These are phyloP conservation scores for Montipora capitata DNA, from an alignment of 92 coral and sea anemone genomes.

Conservation along the genomic window DNA sequence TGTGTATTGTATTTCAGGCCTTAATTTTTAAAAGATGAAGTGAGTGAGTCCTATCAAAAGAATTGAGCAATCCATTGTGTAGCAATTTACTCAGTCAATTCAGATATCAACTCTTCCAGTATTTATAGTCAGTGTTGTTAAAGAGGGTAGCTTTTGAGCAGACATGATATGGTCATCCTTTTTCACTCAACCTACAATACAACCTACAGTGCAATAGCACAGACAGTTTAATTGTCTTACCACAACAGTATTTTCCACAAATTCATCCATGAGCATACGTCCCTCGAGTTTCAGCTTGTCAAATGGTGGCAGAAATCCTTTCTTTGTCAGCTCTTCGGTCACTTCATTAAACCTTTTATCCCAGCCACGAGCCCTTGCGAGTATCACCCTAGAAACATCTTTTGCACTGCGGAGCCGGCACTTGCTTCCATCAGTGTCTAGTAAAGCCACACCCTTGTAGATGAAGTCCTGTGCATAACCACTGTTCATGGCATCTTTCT, in stretches of 20 bases:
- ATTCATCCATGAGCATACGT: conserved; percentile 93
- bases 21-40: too few species aligned
- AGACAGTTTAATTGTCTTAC: conserved; percentile 60
- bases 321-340: conserved; percentile 72
- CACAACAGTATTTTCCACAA: conserved; percentile 94
- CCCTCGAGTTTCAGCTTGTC: conserved; percentile 85
- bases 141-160: too few species aligned
- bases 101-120: too few species aligned
- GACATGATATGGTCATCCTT: too few species aligned
- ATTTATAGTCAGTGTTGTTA: too few species aligned
- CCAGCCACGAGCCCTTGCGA: conserved; percentile 96
- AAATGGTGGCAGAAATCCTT: conserved; percentile 82
- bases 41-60: too few species aligned
- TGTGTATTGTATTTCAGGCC: too few species aligned
- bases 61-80: too few species aligned
- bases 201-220: too few species aligned
- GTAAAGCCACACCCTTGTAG: conserved; percentile 94
- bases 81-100: too few species aligned
- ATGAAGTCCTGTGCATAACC: conserved; percentile 95
- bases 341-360: conserved; percentile 82
- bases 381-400: conserved; percentile 94
- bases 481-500: conserved; percentile 94
- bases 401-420: conserved; percentile 91
- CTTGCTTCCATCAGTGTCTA: conserved; percentile 95
- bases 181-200: too few species aligned